Evolutionary conservation across 2,888 invertebrate genomes (phyloP), one percentile per base, ranked within the genome.

Genomic region (Noctua comes): DNA sequence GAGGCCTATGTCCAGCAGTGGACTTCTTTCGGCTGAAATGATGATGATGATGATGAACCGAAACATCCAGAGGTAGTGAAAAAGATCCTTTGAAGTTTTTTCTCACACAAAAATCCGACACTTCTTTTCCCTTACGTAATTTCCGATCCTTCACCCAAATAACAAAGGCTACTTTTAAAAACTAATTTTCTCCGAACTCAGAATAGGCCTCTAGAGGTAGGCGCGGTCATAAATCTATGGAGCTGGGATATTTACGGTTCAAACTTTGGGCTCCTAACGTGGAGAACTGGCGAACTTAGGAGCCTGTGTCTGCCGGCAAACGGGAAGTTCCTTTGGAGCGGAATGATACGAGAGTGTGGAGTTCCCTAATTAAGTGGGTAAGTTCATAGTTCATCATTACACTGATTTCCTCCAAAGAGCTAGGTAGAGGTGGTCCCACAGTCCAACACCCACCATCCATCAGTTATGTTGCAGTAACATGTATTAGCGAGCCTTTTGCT

Each of bases 181-280:
- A 74, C 80, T 80, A 88, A 88, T 85, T 85, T 85, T 76, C 76
- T 78, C 73, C 21, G 18, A 51, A 74, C 62, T 68, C 54, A 27
- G 76, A 83, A 88, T 85, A 76, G 82, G 79, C 59, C 81, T 83
- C 85, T 27, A 71, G 83, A 85, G 86, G 73, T 75, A 68, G 76
- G 48, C 69, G 71, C 7, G 27, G 62, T 71, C 75, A 84, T 90
- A 90, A 89, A 90, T 90, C 86, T 81, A 73, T 77, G 43, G 71
- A 75, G 73, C 73, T 54, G 27, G 82, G 77, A 87, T 90, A 90
- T 90, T 90, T 90, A 90, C 88, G 90, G 79, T 81, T 68, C 59
- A 80, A 80, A 90, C 82, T 90, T 90, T 79, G 62, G 57, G 51
- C 65, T 68, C 46, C 78, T 76, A 54, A 76, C 75, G 74, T 71